Evolutionary conservation across 2,113 vertebrate species (phyloP), one percentile per base, ranked within the genome.

Genomic region (Eupsittula cactorum): DNA sequence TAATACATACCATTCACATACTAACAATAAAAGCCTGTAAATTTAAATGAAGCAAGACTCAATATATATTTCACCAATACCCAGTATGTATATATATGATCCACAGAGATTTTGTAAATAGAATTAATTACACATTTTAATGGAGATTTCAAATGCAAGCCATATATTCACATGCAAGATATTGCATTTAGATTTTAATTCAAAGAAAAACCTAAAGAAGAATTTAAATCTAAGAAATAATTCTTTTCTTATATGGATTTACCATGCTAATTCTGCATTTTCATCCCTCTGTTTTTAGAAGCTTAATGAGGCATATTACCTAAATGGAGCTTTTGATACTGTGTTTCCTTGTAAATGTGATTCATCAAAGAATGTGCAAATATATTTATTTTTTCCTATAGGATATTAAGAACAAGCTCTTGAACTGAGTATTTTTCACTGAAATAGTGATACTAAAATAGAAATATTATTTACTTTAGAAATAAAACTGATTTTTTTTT

Each of bases 321-420:
- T 78, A 96, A 83, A 57, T 69, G 55, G 78, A 64, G n/a, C 44
- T 71, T 95, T 88, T 93, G 65, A 88, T 65, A 75, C 67, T 86
- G 50, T 47, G 78, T 93, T 92, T 90, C 64, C 12, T 60, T 92
- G 78, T 86, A 93, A 93, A 82, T 29, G 16, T 60, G 16, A 90
- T 74, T 84, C 49, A 87, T 39, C 42, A 80, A 63, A 67, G 7
- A 52, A 28, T 25, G 16, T 35, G 82, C 55, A 89, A 86, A 93
- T 67, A n/a, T 39, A 76, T 86, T 92, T 86, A 70, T 79, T 95
- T 88, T 88, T 80, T 70, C 35, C 41, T 70, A 3, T 24, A 82
- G 31, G 18, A 55, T 87, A 57, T 92, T 68, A 86, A 69, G 60
- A 52, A 70, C 47, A 86, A 82, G 21, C 33, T 68, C 47, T 60